Evolutionary conservation across 2,888 invertebrate genomes (phyloP).

Genomic region (Synergus itoensis): DNA sequence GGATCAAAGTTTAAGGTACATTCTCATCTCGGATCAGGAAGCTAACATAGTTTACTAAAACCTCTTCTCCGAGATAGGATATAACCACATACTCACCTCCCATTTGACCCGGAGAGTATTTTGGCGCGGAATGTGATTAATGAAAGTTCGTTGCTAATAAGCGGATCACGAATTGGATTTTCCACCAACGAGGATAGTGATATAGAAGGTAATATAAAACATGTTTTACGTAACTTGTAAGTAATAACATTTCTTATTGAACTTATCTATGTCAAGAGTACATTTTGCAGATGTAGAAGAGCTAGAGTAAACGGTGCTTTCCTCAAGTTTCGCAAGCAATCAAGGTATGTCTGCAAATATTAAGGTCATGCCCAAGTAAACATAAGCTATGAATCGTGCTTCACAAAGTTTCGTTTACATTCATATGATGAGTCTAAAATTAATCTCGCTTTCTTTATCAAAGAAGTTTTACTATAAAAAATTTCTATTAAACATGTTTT

Average conservation of each 20-base stretch:
- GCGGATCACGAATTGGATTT: slow-evolving; percentile 66
- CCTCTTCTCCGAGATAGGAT: slow-evolving; percentile 10
- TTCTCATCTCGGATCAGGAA: slow-evolving; percentile 6
- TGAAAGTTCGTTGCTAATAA: slow-evolving; percentile 69
- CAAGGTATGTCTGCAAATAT: slow-evolving; percentile 53
- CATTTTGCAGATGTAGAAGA: background rate
- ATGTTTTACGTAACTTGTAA: too few relatives aligned
- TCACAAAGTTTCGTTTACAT: background rate
- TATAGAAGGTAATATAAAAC: too few relatives aligned
- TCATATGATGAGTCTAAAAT: background rate
- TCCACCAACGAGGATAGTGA: slow-evolving; percentile 51
- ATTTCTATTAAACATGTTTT: too few relatives aligned
- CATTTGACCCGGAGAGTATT: slow-evolving; percentile 46
- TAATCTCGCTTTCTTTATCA: background rate
- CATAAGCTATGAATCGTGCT: slow-evolving; percentile 8
- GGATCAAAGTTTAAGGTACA: background rate
- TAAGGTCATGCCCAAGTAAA: slow-evolving; percentile 53
- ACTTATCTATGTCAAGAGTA: background rate
- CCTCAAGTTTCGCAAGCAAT: background rate
- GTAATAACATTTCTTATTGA: background rate
- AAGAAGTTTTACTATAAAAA: background rate
- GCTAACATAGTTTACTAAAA: background rate
- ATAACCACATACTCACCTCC: slow-evolving; percentile 23
- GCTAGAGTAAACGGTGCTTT: background rate
- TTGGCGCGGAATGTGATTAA: slow-evolving; percentile 68